Evolutionary conservation across 2,113 vertebrate genomes (phyloP).

Genomic region (Oryzias melastigma): DNA sequence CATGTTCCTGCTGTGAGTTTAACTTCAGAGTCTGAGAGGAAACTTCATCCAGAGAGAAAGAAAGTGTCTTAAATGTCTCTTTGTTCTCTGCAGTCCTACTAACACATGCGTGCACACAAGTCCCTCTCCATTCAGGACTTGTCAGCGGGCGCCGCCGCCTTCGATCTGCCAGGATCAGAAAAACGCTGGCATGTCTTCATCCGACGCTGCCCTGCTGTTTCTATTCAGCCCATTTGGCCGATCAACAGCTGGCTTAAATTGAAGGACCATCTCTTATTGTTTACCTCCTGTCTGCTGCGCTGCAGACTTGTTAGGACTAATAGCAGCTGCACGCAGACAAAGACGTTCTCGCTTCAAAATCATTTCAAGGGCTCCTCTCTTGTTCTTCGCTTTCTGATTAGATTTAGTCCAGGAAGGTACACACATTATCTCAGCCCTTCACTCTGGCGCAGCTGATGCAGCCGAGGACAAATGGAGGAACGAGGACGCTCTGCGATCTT

Average conservation of each 20-base stretch:
- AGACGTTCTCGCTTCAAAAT: constrained; percentile 1
- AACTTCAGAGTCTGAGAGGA: too few relatives aligned
- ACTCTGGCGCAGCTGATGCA: constrained; percentile 52
- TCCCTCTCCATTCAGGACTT: constrained; percentile 65
- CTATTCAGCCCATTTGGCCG: constrained; percentile 70
- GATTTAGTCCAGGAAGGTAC: constrained; percentile 25
- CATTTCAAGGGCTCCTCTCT: constrained; percentile 5
- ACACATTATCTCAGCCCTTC: constrained; percentile 51
- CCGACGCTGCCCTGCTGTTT: constrained; percentile 69
- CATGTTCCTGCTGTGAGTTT: too few relatives aligned
- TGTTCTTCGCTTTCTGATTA: constrained; percentile 17
- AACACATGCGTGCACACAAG: constrained; percentile 12
- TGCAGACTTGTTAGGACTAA: constrained; percentile 21
- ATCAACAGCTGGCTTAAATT: constrained; percentile 63
- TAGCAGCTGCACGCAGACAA: constrained; percentile 10
- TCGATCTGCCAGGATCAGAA: constrained; percentile 68
- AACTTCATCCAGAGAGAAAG: too few relatives aligned
- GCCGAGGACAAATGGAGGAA: constrained; percentile 57
- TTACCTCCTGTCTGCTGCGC: background rate
- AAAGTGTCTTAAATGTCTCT: background rate
- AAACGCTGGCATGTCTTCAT: constrained; percentile 57
- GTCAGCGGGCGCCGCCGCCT: constrained; percentile 57
- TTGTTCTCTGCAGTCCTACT: constrained; percentile 10
- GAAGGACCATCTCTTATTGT: constrained; percentile 55
- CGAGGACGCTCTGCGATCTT: constrained; percentile 46